A percentile compares a stretch with the other conserved stretches of the same genome.
Evolutionary conservation across 1,140 invertebrate species (phyloP).

Genomic region (Delia radicum): DNA sequence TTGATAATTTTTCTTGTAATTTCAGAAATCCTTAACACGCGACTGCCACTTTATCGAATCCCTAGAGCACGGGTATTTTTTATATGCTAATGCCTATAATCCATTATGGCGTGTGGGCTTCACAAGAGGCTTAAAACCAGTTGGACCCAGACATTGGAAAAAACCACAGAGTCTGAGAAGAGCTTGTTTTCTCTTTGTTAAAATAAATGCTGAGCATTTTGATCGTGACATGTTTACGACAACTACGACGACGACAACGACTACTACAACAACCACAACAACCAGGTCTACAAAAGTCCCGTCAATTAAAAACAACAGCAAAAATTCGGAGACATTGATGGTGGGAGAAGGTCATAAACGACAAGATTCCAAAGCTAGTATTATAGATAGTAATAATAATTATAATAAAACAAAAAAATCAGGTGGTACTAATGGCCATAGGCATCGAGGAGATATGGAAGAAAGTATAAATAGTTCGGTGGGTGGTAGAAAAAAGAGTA

Average conservation of each 20-base stretch:
- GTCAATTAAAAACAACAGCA: not conserved
- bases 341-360: not conserved
- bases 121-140: conserved; percentile 41
- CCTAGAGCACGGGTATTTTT: conserved; percentile 39
- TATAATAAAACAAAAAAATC: not conserved
- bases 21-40: conserved; percentile 47
- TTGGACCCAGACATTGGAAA: conserved; percentile 38
- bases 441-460: not conserved
- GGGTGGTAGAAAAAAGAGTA: not conserved
- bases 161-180: conserved; percentile 30
- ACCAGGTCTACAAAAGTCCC: not conserved
- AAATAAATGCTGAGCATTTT: conserved; percentile 30
- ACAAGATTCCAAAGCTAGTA: conserved; percentile 1
- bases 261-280: conserved; percentile 29
- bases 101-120: conserved; percentile 39
- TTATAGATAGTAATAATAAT: conserved; percentile 10
- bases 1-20: not conserved
- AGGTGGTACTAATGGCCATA: not conserved
- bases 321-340: not conserved
- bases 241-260: conserved; percentile 30
- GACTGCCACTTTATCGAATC: conserved; percentile 49
- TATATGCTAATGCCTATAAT: conserved; percentile 42
- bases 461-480: not conserved
- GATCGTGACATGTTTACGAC: conserved; percentile 15
- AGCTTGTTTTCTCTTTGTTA: conserved; percentile 39